Conservation (phyloP, 2,797 vertebrate genomes). For the Pristis pectinata region DNA sequence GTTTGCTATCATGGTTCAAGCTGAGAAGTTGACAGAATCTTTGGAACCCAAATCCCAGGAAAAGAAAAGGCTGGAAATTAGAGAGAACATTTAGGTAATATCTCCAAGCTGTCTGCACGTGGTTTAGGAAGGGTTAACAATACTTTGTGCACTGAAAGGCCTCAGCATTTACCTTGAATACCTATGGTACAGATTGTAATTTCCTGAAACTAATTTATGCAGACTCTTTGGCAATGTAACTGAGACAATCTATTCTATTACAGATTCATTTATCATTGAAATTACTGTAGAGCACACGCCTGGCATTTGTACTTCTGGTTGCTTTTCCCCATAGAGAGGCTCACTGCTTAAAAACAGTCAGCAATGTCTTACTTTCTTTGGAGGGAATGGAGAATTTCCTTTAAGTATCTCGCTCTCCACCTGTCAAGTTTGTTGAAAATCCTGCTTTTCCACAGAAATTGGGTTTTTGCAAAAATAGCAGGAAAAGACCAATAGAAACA, state of each 20-base stretch:
- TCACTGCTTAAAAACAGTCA: not conserved
- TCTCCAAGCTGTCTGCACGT: not conserved
- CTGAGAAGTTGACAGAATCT: not conserved
- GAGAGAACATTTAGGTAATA: not conserved
- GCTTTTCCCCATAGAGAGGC: not conserved
- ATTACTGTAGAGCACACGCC: not conserved
- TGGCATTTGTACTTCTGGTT: not conserved
- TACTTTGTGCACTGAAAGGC: not conserved
- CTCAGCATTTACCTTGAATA: not conserved
- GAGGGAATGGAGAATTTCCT: not conserved
- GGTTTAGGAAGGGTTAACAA: not conserved
- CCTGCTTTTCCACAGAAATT: not conserved
- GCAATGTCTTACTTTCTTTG: not conserved
- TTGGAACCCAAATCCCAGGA: not conserved
- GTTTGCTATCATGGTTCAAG: not conserved
- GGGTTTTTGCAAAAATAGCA: not conserved
- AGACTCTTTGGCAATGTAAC: not conserved
- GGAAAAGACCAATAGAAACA: not conserved
- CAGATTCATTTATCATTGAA: not conserved
- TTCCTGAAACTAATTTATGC: conserved; percentile 10
- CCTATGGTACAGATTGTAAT: not conserved
- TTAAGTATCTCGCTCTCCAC: not conserved
- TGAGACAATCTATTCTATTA: not conserved
- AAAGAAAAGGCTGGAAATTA: not conserved
- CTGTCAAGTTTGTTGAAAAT: not conserved